Evolutionary conservation across 2,113 vertebrate species (phyloP).

Genomic region (Conger conger): DNA sequence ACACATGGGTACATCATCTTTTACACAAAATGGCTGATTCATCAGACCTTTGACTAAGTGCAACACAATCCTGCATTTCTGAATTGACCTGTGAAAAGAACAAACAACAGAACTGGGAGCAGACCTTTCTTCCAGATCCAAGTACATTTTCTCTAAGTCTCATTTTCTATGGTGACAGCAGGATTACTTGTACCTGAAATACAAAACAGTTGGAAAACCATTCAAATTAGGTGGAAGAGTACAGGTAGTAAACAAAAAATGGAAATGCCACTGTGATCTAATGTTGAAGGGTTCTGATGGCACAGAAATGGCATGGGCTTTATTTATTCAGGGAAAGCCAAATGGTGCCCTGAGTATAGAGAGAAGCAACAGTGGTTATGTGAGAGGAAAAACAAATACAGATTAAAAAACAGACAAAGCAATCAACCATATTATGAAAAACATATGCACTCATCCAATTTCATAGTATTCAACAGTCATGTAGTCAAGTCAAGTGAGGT

Average conservation of each 20-base stretch:
- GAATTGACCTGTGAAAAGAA: not conserved
- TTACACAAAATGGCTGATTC: not conserved
- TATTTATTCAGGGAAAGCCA: not conserved
- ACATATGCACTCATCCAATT: too few species aligned
- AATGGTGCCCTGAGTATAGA: too few species aligned
- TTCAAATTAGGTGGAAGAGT: not conserved
- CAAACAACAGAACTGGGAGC: not conserved
- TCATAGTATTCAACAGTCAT: too few species aligned
- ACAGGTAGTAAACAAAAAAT: not conserved
- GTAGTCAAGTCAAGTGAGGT: too few species aligned
- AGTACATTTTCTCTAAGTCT: conserved; percentile 61
- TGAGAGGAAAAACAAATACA: too few species aligned
- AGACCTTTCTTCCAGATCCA: conserved; percentile 4
- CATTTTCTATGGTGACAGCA: conserved; percentile 76
- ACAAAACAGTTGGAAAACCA: conserved; percentile 12
- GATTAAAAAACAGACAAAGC: too few species aligned
- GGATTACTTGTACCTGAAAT: conserved; percentile 76
- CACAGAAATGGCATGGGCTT: too few species aligned
- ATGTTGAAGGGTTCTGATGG: not conserved
- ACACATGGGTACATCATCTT: not conserved
- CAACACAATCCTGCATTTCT: not conserved
- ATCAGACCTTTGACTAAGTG: not conserved
- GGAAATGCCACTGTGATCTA: not conserved
- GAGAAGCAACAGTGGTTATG: too few species aligned
- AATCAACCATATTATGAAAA: too few species aligned